Evolutionary conservation across 2,113 vertebrate genomes (phyloP).

Genomic region (Austrofundulus limnaeus): DNA sequence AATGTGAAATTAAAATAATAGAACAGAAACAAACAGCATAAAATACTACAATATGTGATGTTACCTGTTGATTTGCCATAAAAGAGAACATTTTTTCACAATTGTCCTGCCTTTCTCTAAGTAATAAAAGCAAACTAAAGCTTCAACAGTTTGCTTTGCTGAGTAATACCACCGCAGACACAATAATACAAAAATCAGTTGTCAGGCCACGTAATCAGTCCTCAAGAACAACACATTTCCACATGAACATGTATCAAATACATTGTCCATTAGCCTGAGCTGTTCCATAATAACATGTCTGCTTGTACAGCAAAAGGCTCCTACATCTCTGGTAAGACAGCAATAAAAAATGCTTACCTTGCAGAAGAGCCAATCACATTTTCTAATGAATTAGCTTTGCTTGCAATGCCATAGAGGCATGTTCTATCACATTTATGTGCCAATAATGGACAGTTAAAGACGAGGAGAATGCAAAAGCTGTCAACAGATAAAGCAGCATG

Average conservation of each 20-base stretch:
- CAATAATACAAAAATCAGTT: slow-evolving; percentile 11
- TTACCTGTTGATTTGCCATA: not conserved
- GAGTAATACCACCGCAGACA: slow-evolving; percentile 16
- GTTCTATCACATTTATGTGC: slow-evolving; percentile 35
- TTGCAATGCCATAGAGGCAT: slow-evolving; percentile 26
- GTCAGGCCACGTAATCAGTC: not conserved
- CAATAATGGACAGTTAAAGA: slow-evolving; percentile 41
- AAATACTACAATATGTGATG: not conserved
- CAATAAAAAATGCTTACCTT: slow-evolving; percentile 60
- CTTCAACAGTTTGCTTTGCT: slow-evolving; percentile 16
- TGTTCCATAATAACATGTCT: slow-evolving; percentile 6
- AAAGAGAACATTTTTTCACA: not conserved
- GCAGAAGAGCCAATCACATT: slow-evolving; percentile 55
- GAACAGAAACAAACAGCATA: not conserved
- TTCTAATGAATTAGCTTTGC: slow-evolving; percentile 38
- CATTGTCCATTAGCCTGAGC: not conserved
- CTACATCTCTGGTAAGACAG: slow-evolving; percentile 13
- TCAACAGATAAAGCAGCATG: slow-evolving; percentile 42
- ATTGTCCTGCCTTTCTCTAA: not conserved
- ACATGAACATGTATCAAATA: not conserved
- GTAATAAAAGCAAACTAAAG: not conserved
- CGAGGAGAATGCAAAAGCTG: slow-evolving; percentile 29
- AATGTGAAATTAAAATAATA: not conserved
- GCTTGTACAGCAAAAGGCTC: slow-evolving; percentile 5
- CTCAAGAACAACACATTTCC: slow-evolving; percentile 11